Evolutionary conservation across 2,113 vertebrate species (phyloP).

Genomic region (Chlamydotis undulata): DNA sequence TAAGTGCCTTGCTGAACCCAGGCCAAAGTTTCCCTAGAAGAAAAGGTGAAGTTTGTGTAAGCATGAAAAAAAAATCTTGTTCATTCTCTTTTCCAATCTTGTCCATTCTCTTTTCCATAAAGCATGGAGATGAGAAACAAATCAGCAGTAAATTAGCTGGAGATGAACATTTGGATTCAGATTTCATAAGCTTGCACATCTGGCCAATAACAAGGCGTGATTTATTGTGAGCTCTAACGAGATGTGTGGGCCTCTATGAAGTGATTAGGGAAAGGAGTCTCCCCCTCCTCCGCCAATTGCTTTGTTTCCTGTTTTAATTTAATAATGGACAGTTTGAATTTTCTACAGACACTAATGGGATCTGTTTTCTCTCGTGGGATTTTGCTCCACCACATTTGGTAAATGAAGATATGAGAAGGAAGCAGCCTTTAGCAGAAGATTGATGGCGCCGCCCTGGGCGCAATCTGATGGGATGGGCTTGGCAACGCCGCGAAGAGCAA

Average conservation of each 20-base stretch:
- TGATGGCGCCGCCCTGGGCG: background rate
- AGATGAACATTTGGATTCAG: background rate
- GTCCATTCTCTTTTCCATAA: background rate
- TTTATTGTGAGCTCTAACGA: background rate
- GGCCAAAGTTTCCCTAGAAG: background rate
- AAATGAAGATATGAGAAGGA: background rate
- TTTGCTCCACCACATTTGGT: background rate
- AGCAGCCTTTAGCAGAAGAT: background rate
- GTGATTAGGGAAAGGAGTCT: background rate
- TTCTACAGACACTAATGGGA: background rate
- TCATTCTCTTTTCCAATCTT: background rate
- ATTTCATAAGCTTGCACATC: background rate
- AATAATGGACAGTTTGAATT: constrained; percentile 4
- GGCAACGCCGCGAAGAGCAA: accelerated
- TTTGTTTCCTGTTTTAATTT: background rate
- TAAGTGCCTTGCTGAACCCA: background rate
- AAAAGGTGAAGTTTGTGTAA: background rate
- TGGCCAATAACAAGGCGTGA: background rate
- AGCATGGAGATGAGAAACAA: background rate
- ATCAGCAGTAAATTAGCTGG: background rate
- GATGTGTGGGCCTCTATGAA: background rate
- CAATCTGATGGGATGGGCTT: background rate
- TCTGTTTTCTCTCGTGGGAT: background rate
- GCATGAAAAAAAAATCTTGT: background rate
- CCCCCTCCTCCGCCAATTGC: background rate